Percentiles rank a stretch among this genome's conserved stretches.
Conservation (phyloP, 2,113 vertebrate species). For the Chrysemys picta region DNA sequence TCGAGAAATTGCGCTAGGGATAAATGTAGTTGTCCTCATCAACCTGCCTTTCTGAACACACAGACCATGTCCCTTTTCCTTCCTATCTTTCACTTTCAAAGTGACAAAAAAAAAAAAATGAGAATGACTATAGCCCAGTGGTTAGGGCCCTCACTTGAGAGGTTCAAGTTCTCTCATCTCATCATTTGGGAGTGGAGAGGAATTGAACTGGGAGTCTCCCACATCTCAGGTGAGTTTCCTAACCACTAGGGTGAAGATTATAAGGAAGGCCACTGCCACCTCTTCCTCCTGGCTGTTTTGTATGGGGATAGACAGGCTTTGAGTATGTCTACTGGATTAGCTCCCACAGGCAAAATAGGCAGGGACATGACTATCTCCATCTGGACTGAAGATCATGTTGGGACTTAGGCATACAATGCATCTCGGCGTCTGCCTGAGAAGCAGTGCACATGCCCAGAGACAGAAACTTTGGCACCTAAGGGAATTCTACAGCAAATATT, state of each 20-base stretch:
- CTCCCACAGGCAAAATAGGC: too few species aligned
- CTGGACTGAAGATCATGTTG: too few species aligned
- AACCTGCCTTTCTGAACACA: not conserved
- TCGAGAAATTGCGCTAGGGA: not conserved
- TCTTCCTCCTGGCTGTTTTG: not conserved
- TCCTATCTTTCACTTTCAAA: not conserved
- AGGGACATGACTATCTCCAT: too few species aligned
- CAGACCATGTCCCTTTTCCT: not conserved
- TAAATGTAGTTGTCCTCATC: not conserved
- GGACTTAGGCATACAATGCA: too few species aligned
- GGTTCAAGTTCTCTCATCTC: not conserved
- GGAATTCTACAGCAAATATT: too few species aligned
- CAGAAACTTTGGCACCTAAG: too few species aligned
- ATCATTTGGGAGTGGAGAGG: not conserved
- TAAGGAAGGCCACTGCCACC: not conserved
- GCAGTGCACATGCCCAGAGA: too few species aligned
- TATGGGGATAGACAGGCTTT: not conserved
- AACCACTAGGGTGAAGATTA: not conserved
- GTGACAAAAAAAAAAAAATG: not conserved
- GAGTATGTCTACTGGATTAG: not conserved
- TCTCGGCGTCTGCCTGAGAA: too few species aligned
- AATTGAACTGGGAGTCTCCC: not conserved
- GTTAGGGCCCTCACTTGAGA: not conserved
- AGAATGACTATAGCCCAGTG: not conserved
- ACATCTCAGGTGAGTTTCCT: not conserved